A percentile compares a stretch with the other conserved stretches of the same genome.
phyloP scores from a whole-genome alignment of 2,113 vertebrate species.

The Dolichallabes microphthalmus region DNA sequence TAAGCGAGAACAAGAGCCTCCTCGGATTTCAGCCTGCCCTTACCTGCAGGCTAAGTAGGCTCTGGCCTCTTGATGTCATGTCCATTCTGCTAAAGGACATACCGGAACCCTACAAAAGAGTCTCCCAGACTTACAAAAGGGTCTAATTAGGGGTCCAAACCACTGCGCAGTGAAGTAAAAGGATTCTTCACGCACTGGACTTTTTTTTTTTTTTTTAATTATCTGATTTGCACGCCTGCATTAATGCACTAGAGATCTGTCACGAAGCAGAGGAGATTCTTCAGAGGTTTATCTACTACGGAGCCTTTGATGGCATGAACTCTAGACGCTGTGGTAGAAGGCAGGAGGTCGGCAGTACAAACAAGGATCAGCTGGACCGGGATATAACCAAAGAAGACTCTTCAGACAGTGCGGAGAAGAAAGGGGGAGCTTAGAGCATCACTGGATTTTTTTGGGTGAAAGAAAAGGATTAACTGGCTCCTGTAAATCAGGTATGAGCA shows the following conservation, averaged over 20 bases:
- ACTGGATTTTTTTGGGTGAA: slow-evolving; percentile 81
- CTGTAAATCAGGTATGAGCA: slow-evolving; percentile 90
- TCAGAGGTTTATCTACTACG: slow-evolving; percentile 81
- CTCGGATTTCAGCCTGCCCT: slow-evolving; percentile 67
- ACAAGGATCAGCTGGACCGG: slow-evolving; percentile 75
- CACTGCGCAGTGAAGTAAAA: slow-evolving; percentile 74
- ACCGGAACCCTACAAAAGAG: slow-evolving; percentile 75
- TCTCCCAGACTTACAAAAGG: slow-evolving; percentile 77
- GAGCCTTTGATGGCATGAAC: slow-evolving; percentile 85
- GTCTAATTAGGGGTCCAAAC: slow-evolving; percentile 79
- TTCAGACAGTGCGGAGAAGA: slow-evolving; percentile 56
- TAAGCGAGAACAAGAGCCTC: slow-evolving; percentile 65
- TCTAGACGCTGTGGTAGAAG: slow-evolving; percentile 73
- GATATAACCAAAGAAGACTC: slow-evolving; percentile 72
- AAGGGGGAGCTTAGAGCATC: slow-evolving; percentile 64
- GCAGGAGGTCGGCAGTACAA: slow-evolving; percentile 75
- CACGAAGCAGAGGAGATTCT: slow-evolving; percentile 66
- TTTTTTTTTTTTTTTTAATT: slow-evolving; percentile 41
- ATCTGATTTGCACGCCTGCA: slow-evolving; percentile 57
- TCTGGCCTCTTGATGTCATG: slow-evolving; percentile 81
- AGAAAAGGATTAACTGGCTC: slow-evolving; percentile 79
- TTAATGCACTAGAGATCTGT: slow-evolving; percentile 70
- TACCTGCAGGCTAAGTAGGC: slow-evolving; percentile 69
- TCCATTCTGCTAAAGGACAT: slow-evolving; percentile 76
- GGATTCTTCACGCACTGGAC: slow-evolving; percentile 75